Evolutionary conservation across 2,113 vertebrate species (phyloP).

Genomic region (Odobenus rosmarus): DNA sequence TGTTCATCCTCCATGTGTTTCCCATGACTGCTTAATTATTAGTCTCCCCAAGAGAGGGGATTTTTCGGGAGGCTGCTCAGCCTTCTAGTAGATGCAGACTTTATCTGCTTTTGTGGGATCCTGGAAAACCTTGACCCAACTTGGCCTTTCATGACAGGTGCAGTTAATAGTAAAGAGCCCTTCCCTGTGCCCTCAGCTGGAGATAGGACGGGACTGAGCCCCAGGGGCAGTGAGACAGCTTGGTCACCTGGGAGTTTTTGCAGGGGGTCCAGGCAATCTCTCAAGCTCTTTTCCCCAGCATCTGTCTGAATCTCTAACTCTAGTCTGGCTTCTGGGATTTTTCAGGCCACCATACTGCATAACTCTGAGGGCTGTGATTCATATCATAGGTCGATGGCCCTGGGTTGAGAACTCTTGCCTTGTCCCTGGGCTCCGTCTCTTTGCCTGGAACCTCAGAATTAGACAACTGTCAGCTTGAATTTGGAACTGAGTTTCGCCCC

Average conservation of each 20-base stretch:
- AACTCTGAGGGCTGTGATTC: background rate
- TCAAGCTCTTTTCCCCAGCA: background rate
- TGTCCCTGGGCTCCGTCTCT: background rate
- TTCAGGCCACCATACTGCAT: background rate
- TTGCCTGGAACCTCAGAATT: background rate
- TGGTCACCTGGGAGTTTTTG: background rate
- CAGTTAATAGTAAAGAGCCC: background rate
- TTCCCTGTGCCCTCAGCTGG: background rate
- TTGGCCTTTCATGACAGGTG: background rate
- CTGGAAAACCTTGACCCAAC: background rate
- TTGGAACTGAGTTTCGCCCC: background rate
- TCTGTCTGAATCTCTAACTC: background rate
- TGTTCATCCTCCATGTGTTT: conserved; percentile 61
- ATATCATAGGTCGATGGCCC: background rate
- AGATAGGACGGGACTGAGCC: background rate
- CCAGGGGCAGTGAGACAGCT: background rate
- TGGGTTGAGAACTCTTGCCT: background rate
- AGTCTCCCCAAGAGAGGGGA: conserved; percentile 50
- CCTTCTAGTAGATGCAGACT: conserved; percentile 46
- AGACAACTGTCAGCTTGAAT: background rate
- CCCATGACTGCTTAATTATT: conserved; percentile 73
- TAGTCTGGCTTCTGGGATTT: background rate
- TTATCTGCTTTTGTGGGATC: background rate
- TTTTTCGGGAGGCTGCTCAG: conserved; percentile 47
- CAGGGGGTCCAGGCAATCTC: background rate